These are phyloP conservation scores for Hydrotaea diabolus DNA, from an alignment of 2,888 invertebrate species.

Conservation along the genomic window DNA sequence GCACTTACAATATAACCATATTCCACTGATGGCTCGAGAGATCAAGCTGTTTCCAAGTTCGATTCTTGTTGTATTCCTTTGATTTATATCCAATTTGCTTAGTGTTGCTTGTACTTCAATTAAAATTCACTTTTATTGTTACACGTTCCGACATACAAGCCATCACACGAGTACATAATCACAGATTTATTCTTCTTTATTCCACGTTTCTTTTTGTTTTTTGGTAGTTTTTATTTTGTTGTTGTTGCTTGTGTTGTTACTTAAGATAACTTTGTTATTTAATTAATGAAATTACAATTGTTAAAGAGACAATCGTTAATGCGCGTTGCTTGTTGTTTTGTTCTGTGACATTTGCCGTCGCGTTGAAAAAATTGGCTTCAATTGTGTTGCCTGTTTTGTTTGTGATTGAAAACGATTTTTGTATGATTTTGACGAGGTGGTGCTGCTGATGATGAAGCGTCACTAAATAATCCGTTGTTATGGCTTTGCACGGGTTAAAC, in stretches of 20 bases:
- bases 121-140: conserved; percentile 8
- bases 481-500: conserved; percentile 62
- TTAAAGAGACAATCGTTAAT: background rate
- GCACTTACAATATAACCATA: conserved; percentile 78
- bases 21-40: conserved; percentile 69
- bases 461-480: conserved; percentile 63
- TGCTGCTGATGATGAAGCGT: conserved; percentile 45
- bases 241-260: background rate
- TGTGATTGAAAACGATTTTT: background rate
- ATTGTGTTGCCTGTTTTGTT: conserved; percentile 13
- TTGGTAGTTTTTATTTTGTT: background rate
- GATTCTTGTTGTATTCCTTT: background rate
- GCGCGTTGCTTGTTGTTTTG: background rate
- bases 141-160: conserved; percentile 15
- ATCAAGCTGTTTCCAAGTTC: background rate
- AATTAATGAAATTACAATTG: conserved; percentile 25
- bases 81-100: conserved; percentile 17
- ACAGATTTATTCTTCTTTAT: too few relatives aligned
- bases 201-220: conserved; percentile 3
- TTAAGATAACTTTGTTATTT: conserved; percentile 6
- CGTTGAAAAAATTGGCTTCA: background rate
- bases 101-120: conserved; percentile 1
- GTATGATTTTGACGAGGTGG: conserved; percentile 8
- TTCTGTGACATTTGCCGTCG: conserved; percentile 24
- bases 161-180: conserved; percentile 10